phyloP scores from a whole-genome alignment of 2,888 invertebrate genomes.

The Drosophila lutescens region DNA sequence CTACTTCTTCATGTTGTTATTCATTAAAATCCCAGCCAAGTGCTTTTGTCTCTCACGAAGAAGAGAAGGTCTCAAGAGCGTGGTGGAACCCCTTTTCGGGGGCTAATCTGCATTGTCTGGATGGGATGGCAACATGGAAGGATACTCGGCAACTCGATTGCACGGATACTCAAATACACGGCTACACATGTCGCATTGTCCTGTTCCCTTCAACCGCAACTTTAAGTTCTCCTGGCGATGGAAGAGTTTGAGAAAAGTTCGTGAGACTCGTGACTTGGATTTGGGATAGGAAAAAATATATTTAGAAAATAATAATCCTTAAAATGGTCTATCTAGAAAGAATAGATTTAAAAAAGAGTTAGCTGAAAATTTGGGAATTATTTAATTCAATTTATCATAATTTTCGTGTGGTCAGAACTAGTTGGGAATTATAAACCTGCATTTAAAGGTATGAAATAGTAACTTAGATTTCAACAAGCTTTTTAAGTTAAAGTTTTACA shows the following conservation, averaged over 20 bases:
- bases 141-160: conserved; percentile 18
- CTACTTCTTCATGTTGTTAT: conserved; percentile 48
- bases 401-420: too few species aligned
- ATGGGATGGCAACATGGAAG: conserved; percentile 49
- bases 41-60: conserved; percentile 45
- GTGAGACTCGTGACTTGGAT: background rate
- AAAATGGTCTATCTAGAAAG: background rate
- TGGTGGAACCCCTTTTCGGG: conserved; percentile 5
- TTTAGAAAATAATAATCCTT: background rate
- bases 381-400: too few species aligned
- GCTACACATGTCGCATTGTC: conserved; percentile 55
- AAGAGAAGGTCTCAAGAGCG: conserved; percentile 32
- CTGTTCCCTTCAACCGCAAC: conserved; percentile 49
- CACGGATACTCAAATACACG: conserved; percentile 25
- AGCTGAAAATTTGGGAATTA: too few species aligned
- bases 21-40: conserved; percentile 66
- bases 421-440: too few species aligned
- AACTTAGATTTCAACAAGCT: too few species aligned
- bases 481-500: too few species aligned
- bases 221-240: conserved; percentile 36
- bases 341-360: background rate
- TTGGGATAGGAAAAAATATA: too few species aligned
- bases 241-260: background rate
- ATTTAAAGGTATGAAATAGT: too few species aligned
- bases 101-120: conserved; percentile 70